Percentiles rank a stretch among this genome's conserved stretches.
phyloP scores from a whole-genome alignment of 1,140 invertebrate species.

The Drosophila virilis region DNA sequence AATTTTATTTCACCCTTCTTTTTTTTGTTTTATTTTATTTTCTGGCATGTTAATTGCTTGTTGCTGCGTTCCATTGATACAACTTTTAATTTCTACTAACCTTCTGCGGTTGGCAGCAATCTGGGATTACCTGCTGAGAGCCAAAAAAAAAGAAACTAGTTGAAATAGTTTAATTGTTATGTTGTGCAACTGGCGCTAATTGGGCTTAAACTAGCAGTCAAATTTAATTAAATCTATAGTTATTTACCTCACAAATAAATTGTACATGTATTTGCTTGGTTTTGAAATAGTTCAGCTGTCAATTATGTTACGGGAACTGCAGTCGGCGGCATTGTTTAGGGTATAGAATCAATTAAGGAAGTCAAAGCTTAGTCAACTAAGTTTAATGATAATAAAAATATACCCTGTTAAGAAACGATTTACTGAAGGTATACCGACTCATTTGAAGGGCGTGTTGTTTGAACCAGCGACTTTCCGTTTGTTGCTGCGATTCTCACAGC shows the following conservation, averaged over 20 bases:
- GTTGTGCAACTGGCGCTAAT: conserved; percentile 11
- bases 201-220: conserved; percentile 3
- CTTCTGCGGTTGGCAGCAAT: conserved; percentile 7
- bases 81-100: conserved; percentile 12
- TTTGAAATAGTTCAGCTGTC: no score
- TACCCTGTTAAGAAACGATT: no score
- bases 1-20: not conserved
- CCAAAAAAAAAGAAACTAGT: not conserved
- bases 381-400: no score
- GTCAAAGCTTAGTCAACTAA: no score
- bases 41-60: conserved; percentile 16
- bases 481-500: no score
- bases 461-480: no score
- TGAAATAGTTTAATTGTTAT: conserved; percentile 1
- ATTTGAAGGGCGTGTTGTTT: no score
- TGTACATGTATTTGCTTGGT: no score
- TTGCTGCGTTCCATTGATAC: not conserved
- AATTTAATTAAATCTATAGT: not conserved
- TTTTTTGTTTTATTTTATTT: not conserved
- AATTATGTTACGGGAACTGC: no score
- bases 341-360: no score
- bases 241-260: not conserved
- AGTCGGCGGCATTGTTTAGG: no score
- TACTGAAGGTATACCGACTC: no score
- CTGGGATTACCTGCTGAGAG: not conserved